phyloP scores from a whole-genome alignment of 2,888 invertebrate genomes.

The Scaptomyza reducta region DNA sequence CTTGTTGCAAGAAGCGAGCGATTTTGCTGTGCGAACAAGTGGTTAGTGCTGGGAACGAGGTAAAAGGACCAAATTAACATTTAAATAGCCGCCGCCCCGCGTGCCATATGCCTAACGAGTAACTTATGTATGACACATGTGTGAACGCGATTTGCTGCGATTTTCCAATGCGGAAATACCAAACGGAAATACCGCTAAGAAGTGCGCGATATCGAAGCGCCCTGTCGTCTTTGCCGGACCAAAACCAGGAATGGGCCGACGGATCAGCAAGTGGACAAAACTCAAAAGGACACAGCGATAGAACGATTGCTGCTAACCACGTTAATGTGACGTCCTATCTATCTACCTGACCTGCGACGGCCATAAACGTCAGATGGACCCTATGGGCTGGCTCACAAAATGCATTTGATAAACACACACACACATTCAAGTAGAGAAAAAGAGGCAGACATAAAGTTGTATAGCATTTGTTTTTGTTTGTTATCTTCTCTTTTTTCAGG shows the following conservation, averaged over 20 bases:
- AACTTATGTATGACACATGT: constrained; percentile 40
- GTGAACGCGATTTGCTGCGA: constrained; percentile 27
- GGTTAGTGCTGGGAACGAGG: constrained; percentile 6
- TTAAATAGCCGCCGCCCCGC: constrained; percentile 39
- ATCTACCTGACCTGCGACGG: constrained; percentile 36
- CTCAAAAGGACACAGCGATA: neutral
- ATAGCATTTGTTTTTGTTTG: constrained; percentile 8
- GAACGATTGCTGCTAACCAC: neutral
- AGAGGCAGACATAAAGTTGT: constrained; percentile 15
- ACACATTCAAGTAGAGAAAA: constrained; percentile 4
- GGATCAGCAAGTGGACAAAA: constrained; percentile 62
- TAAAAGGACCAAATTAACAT: constrained; percentile 53
- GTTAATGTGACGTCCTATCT: neutral
- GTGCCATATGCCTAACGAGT: constrained; percentile 33
- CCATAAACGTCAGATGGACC: constrained; percentile 24
- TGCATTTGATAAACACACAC: constrained; percentile 66
- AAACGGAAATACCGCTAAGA: constrained; percentile 28
- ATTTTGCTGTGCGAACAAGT: constrained; percentile 5
- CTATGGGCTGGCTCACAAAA: constrained; percentile 66
- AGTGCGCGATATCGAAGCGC: constrained; percentile 7
- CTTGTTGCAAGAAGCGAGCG: constrained; percentile 21
- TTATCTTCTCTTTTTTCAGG: constrained; percentile 23
- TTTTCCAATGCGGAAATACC: constrained; percentile 44
- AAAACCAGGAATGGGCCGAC: constrained; percentile 47
- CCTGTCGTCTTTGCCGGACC: constrained; percentile 30